phyloP scores from a whole-genome alignment of 64 coral and sea anemone genomes.

The Pocillopora verrucosa region DNA sequence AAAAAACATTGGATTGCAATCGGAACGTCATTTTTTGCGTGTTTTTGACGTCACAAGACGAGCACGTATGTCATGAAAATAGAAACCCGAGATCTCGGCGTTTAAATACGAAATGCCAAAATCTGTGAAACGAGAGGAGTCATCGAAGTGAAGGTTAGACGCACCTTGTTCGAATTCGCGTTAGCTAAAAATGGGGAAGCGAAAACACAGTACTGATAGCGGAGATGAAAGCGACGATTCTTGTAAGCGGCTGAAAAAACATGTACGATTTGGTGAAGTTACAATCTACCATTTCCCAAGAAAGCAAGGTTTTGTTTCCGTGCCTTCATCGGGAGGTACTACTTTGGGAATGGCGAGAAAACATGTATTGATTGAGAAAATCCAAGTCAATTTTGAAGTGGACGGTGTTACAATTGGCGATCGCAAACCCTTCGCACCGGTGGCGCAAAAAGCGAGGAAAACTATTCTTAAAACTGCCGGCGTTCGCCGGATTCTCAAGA shows the following conservation, averaged over 20 bases:
- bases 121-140: conserved; percentile 20
- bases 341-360: conserved; percentile 88
- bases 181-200: conserved; percentile 56
- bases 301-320: conserved; percentile 85
- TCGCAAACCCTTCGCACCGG: conserved; percentile 50
- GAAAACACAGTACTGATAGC: conserved; percentile 65
- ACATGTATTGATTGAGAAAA: conserved; percentile 70
- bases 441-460: conserved; percentile 78
- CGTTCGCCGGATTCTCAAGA: conserved; percentile 76
- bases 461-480: conserved; percentile 70
- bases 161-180: background rate
- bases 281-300: conserved; percentile 86
- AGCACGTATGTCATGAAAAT: conserved; percentile 59
- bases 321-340: conserved; percentile 85
- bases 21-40: conserved; percentile 27
- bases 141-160: background rate
- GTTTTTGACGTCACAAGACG: conserved; percentile 62
- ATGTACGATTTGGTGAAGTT: conserved; percentile 76
- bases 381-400: conserved; percentile 19
- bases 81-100: background rate
- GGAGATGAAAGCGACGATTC: conserved; percentile 41
- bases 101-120: conserved; percentile 2
- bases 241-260: conserved; percentile 62
- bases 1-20: background rate
- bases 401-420: conserved; percentile 34